phyloP scores from a whole-genome alignment of 2,888 invertebrate genomes.

The Orthosia cruda region DNA sequence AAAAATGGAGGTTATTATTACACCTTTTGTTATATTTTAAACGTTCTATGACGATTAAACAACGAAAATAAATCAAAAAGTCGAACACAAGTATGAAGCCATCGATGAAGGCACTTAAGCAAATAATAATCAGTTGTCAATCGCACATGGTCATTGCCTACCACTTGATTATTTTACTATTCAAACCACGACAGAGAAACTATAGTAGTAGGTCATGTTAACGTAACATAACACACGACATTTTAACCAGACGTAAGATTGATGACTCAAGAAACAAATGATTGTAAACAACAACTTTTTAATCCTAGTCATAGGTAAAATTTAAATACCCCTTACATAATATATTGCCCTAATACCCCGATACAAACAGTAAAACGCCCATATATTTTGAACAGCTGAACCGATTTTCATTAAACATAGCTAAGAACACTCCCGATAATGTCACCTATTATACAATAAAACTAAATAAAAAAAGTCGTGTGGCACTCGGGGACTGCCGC shows the following conservation, averaged over 20 bases:
- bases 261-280: background rate
- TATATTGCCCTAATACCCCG: too few relatives aligned
- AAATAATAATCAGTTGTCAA: conserved; percentile 34
- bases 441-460: too few relatives aligned
- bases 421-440: too few relatives aligned
- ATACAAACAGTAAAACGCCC: too few relatives aligned
- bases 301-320: too few relatives aligned
- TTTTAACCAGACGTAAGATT: conserved; percentile 16
- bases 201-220: background rate
- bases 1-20: background rate
- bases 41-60: conserved; percentile 6
- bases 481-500: too few relatives aligned
- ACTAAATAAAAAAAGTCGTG: too few relatives aligned
- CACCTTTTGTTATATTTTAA: background rate
- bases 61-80: background rate
- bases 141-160: conserved; percentile 12
- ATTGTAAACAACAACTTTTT: too few relatives aligned
- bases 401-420: too few relatives aligned
- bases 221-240: conserved; percentile 3
- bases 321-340: too few relatives aligned
- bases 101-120: conserved; percentile 6
- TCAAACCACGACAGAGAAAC: conserved; percentile 3
- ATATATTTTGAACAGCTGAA: too few relatives aligned
- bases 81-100: background rate
- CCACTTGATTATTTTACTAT: conserved; percentile 11